Percentiles rank a stretch among this genome's conserved stretches.
Evolutionary conservation across 2,113 vertebrate species (phyloP).

Genomic region (Neolamprologus modestus): DNA sequence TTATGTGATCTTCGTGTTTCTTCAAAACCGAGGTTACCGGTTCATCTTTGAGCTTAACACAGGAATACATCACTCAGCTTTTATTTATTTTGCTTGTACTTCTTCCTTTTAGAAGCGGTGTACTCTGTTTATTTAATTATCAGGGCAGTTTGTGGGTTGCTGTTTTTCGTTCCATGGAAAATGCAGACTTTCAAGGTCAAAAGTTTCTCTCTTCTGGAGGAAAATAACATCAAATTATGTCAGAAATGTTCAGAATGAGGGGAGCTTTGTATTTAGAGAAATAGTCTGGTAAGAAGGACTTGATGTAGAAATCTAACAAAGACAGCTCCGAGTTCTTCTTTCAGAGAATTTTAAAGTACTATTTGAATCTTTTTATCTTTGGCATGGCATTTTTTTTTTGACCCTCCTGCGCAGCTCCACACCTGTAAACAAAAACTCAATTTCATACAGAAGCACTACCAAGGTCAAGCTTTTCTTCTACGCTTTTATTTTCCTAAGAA

Average conservation of each 20-base stretch:
- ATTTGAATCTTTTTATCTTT: neutral
- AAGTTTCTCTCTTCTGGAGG: neutral
- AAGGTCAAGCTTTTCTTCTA: neutral
- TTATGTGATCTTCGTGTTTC: neutral
- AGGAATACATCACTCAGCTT: neutral
- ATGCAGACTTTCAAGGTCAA: neutral
- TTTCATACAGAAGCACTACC: neutral
- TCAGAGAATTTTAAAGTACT: neutral
- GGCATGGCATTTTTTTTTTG: neutral
- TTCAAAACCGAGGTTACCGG: neutral
- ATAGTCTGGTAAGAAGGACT: neutral
- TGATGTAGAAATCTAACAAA: neutral
- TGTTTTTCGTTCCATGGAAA: neutral
- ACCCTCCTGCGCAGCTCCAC: neutral
- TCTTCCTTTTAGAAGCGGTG: neutral
- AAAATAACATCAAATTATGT: neutral
- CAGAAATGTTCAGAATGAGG: neutral
- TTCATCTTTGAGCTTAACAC: neutral
- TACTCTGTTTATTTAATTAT: slow-evolving; percentile 38
- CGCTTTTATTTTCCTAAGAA: neutral
- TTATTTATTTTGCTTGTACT: slow-evolving; percentile 31
- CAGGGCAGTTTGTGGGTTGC: neutral
- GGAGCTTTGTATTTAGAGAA: neutral
- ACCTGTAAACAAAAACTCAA: neutral
- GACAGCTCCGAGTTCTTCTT: neutral